Evolutionary conservation across 2,888 invertebrate genomes (phyloP).

Genomic region (Eristalinus aeneus): DNA sequence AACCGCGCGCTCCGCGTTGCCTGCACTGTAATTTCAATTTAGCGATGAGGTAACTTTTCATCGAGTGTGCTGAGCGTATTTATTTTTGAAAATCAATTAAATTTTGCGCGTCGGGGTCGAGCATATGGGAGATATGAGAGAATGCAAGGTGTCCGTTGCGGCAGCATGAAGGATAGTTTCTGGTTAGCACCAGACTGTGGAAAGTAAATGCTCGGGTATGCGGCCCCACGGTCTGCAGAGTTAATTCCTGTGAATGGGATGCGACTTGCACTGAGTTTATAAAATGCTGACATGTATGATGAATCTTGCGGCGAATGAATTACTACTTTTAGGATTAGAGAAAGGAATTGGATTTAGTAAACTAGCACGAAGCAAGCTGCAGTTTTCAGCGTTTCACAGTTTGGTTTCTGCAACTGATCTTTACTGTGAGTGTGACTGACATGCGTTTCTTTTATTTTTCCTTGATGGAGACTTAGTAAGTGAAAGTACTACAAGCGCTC

Average conservation of each 20-base stretch:
- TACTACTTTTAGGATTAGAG: too few relatives aligned
- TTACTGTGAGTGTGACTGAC: too few relatives aligned
- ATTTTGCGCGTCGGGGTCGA: neutral
- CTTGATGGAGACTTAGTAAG: too few relatives aligned
- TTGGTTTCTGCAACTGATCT: too few relatives aligned
- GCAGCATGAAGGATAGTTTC: neutral
- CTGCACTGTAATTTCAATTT: conserved; percentile 28
- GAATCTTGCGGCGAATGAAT: too few relatives aligned
- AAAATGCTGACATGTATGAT: too few relatives aligned
- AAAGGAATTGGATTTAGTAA: too few relatives aligned
- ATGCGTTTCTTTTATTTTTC: too few relatives aligned
- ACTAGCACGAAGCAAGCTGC: too few relatives aligned
- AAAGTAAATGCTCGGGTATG: neutral
- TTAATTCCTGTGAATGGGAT: neutral
- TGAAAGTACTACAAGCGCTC: too few relatives aligned
- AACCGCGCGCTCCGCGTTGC: neutral
- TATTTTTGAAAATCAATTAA: conserved; percentile 1
- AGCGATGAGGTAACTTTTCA: conserved; percentile 38
- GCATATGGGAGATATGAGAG: neutral
- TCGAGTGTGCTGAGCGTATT: neutral
- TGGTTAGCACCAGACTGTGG: neutral
- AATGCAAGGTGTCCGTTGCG: neutral
- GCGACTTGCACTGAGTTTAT: too few relatives aligned
- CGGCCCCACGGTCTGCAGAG: neutral
- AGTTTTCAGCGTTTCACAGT: too few relatives aligned